phyloP scores from a whole-genome alignment of 2,113 vertebrate genomes.

The Carassius auratus region DNA sequence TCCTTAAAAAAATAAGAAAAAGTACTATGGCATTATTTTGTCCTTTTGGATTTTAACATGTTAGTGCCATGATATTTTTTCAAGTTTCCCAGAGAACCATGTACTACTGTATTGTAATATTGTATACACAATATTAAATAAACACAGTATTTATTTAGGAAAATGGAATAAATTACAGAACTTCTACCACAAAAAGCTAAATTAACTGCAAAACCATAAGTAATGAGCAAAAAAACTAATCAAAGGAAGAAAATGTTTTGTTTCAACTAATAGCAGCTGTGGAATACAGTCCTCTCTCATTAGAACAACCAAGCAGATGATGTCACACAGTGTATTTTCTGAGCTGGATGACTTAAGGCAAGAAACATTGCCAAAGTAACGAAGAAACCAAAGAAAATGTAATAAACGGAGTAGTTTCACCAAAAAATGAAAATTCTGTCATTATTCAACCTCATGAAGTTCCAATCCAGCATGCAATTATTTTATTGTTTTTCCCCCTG shows the following conservation, averaged over 20 bases:
- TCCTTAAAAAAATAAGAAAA: conserved; percentile 1
- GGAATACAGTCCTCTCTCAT: neutral
- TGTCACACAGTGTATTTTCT: neutral
- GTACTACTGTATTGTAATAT: neutral
- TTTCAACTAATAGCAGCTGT: conserved; percentile 5
- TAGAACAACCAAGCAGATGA: conserved; percentile 13
- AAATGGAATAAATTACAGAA: neutral
- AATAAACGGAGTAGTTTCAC: neutral
- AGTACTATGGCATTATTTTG: neutral
- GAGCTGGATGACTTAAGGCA: neutral
- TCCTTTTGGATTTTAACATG: neutral
- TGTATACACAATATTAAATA: neutral
- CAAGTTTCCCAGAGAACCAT: neutral
- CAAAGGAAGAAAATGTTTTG: neutral
- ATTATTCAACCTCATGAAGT: neutral
- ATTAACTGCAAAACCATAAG: neutral
- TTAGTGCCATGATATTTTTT: neutral
- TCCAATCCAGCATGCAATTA: neutral
- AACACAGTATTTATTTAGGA: neutral
- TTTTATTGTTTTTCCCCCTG: neutral
- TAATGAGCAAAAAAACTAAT: neutral
- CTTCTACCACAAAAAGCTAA: neutral
- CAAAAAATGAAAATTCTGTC: neutral
- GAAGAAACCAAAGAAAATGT: conserved; percentile 22
- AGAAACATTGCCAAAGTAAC: neutral